A percentile compares a stretch with the other conserved stretches of the same genome.
phyloP scores from a whole-genome alignment of 1,140 invertebrate genomes.

The Habropoda laboriosa region DNA sequence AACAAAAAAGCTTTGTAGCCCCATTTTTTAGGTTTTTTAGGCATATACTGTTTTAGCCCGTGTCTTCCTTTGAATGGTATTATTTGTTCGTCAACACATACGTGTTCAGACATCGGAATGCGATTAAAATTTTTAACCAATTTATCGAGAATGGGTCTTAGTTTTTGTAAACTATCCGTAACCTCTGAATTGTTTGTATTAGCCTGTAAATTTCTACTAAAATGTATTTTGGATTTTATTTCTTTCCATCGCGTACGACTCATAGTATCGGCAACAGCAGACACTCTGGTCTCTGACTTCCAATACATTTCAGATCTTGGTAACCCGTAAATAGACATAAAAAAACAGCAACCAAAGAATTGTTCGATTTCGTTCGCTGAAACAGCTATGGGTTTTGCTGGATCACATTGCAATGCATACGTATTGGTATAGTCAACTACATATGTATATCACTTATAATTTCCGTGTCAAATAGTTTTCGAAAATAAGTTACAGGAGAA shows the following conservation, averaged over 20 bases:
- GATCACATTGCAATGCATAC: constrained; percentile 29
- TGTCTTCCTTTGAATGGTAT: neutral
- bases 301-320: constrained; percentile 10
- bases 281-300: constrained; percentile 2
- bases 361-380: constrained; percentile 19
- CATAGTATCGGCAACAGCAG: neutral
- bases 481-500: constrained; percentile 19
- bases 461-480: constrained; percentile 9
- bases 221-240: constrained; percentile 12
- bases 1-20: constrained; percentile 22
- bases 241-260: constrained; percentile 9
- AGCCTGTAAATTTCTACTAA: constrained; percentile 7
- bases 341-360: constrained; percentile 17
- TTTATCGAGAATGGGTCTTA: constrained; percentile 22
- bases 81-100: constrained; percentile 2
- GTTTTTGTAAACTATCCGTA: constrained; percentile 16
- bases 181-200: constrained; percentile 24
- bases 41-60: neutral
- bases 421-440: constrained; percentile 14
- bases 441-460: constrained; percentile 19
- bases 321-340: constrained; percentile 14
- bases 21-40: constrained; percentile 33
- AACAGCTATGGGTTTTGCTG: constrained; percentile 23
- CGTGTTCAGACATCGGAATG: neutral
- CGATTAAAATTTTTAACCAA: constrained; percentile 1